Evolutionary conservation across 2,888 invertebrate species (phyloP).

Genomic region (Lissocephala sabroskyi): DNA sequence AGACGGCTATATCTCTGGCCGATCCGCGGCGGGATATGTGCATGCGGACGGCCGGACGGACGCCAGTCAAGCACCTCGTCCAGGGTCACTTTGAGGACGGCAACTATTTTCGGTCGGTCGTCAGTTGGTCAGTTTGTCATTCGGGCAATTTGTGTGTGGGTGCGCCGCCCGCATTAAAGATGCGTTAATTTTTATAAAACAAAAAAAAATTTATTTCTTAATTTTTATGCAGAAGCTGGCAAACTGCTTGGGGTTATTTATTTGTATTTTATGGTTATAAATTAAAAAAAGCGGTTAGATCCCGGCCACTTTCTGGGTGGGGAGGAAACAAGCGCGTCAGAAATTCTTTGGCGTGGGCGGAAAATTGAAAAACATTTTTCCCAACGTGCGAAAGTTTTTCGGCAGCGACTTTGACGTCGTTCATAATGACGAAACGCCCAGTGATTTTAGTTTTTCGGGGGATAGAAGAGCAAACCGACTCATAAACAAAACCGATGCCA

Average conservation of each 20-base stretch:
- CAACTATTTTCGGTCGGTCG: conserved; percentile 43
- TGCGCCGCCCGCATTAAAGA: conserved; percentile 24
- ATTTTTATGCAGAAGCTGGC: neutral
- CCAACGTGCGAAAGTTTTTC: conserved; percentile 42
- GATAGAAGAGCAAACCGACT: conserved; percentile 15
- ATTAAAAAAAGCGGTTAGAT: conserved; percentile 26
- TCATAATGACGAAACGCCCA: conserved; percentile 49
- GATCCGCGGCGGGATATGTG: too few species aligned
- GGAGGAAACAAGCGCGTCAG: conserved; percentile 54
- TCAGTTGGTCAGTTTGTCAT: too few species aligned
- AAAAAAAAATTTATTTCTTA: conserved; percentile 12
- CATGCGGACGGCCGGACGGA: too few species aligned
- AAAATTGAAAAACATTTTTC: conserved; percentile 55
- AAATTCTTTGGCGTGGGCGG: conserved; percentile 43
- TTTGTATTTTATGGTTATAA: conserved; percentile 32
- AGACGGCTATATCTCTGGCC: too few species aligned
- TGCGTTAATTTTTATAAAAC: conserved; percentile 15
- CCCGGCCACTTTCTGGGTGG: too few species aligned
- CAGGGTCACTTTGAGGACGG: conserved; percentile 40
- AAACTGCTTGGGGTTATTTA: conserved; percentile 11
- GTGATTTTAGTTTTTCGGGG: conserved; percentile 36
- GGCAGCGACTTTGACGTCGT: conserved; percentile 46
- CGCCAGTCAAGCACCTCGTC: conserved; percentile 47
- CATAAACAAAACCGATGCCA: conserved; percentile 43
- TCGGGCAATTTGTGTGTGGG: conserved; percentile 46